Conservation (phyloP, 2,797 vertebrate species). For the Botia kubotai region DNA sequence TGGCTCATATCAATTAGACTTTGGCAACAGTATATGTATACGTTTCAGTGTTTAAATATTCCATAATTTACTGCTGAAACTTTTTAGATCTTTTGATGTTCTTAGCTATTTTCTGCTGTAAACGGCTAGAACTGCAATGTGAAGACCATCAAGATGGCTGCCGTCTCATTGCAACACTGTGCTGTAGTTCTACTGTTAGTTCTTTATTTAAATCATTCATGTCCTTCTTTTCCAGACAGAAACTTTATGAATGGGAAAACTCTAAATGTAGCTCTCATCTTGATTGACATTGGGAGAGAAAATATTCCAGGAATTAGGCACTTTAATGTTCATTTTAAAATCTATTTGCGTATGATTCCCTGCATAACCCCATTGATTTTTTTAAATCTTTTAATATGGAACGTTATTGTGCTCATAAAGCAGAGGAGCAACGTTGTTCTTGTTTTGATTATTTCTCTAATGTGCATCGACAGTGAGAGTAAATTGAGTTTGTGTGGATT, state of each 20-base stretch:
- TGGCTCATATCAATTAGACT: background rate
- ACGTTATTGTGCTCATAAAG: slow-evolving; percentile 64
- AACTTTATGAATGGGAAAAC: background rate
- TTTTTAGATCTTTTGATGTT: too few species aligned
- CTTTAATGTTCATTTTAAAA: slow-evolving; percentile 39
- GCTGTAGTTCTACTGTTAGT: too few species aligned
- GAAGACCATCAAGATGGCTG: too few species aligned
- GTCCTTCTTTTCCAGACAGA: background rate
- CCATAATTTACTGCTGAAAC: too few species aligned
- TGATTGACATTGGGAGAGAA: background rate
- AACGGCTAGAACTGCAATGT: too few species aligned
- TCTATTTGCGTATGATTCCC: slow-evolving; percentile 48
- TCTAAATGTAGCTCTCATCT: slow-evolving; percentile 3
- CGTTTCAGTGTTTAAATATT: too few species aligned
- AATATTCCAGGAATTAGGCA: background rate
- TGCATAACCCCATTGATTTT: slow-evolving; percentile 67
- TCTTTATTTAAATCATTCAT: too few species aligned
- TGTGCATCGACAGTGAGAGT: slow-evolving; percentile 70
- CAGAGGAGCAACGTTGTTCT: slow-evolving; percentile 59
- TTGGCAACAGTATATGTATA: too few species aligned
- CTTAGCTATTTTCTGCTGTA: too few species aligned
- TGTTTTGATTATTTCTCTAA: slow-evolving; percentile 67
- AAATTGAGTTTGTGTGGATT: slow-evolving; percentile 70
- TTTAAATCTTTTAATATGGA: slow-evolving; percentile 57
- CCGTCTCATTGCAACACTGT: too few species aligned